Evolutionary conservation across 1,140 invertebrate genomes (phyloP).

Genomic region (Pseudomyrmex concolor): DNA sequence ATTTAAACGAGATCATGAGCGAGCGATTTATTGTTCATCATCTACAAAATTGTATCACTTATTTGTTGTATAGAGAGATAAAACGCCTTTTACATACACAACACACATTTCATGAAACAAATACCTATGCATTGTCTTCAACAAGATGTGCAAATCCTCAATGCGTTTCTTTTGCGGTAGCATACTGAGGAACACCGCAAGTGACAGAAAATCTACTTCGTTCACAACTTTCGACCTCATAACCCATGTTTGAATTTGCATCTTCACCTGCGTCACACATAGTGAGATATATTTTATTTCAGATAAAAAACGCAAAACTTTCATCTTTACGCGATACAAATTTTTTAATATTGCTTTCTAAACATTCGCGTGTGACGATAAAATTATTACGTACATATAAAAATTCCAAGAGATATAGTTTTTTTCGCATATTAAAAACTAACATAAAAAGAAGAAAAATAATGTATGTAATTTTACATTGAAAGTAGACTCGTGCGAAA

Average conservation of each 20-base stretch:
- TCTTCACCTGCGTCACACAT: conserved; percentile 76
- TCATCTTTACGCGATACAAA: neutral
- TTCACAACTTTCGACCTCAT: conserved; percentile 76
- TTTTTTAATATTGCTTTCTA: conserved; percentile 13
- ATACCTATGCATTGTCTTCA: conserved; percentile 83
- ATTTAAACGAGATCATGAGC: conserved; percentile 69
- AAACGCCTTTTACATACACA: conserved; percentile 16
- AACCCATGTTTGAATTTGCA: conserved; percentile 82
- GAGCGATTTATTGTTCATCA: conserved; percentile 61
- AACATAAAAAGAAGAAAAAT: neutral
- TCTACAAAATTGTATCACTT: conserved; percentile 59
- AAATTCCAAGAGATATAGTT: neutral
- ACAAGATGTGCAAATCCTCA: conserved; percentile 80
- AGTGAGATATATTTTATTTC: conserved; percentile 4
- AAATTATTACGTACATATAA: conserved; percentile 6
- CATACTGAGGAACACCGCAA: conserved; percentile 82
- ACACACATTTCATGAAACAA: conserved; percentile 32
- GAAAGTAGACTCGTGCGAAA: neutral
- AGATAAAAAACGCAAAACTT: neutral
- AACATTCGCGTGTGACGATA: neutral
- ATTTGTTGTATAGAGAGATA: conserved; percentile 38
- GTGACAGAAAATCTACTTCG: conserved; percentile 81
- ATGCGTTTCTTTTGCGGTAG: conserved; percentile 80
- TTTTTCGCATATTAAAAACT: conserved; percentile 17
- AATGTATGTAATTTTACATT: neutral